Conservation (phyloP, 2,113 vertebrate species). For the Calyptommatus sinebrachiatus region DNA sequence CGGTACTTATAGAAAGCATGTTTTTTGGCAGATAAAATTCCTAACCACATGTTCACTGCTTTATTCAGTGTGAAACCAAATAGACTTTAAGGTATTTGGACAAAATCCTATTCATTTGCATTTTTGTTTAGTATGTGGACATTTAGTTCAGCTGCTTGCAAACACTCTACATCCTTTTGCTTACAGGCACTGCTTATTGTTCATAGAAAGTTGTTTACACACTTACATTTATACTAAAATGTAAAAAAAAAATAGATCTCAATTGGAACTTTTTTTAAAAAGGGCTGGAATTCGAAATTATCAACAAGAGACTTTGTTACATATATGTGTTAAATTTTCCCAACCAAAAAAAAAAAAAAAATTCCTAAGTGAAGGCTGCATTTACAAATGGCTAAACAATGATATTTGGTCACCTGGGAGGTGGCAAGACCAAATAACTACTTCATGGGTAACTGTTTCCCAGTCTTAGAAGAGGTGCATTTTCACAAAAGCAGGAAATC, state of each 20-base stretch:
- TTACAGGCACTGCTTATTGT: conserved; percentile 29
- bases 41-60: conserved; percentile 62
- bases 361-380: no score
- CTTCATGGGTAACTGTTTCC: no score
- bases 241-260: not conserved
- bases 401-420: no score
- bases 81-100: conserved; percentile 51
- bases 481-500: no score
- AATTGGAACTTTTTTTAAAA: not conserved
- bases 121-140: conserved; percentile 7
- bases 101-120: conserved; percentile 36
- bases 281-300: not conserved
- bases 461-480: no score
- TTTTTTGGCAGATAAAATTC: conserved; percentile 60
- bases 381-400: no score
- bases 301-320: no score
- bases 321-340: no score
- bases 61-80: conserved; percentile 56
- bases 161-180: not conserved
- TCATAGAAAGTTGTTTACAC: not conserved
- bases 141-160: not conserved
- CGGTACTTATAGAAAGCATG: conserved; percentile 53
- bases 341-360: no score
- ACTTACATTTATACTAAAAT: not conserved
- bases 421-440: no score